Percentiles rank a stretch among this genome's conserved stretches.
phyloP scores from a whole-genome alignment of 2,888 invertebrate genomes.

The Oxystoma pomonae region DNA sequence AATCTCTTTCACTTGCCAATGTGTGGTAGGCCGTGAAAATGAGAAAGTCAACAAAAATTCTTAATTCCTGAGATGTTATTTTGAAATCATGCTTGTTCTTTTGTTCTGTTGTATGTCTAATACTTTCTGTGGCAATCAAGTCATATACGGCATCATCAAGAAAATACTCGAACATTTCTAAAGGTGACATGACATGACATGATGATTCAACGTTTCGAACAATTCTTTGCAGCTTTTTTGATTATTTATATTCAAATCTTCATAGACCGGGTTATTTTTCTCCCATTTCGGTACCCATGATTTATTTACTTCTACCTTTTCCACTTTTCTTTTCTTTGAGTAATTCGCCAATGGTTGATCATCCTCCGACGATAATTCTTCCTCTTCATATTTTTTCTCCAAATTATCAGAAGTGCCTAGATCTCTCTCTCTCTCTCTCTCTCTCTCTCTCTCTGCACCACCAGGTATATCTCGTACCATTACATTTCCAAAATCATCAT shows the following conservation, averaged over 20 bases:
- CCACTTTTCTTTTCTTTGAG: background rate
- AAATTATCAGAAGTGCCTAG: too few relatives aligned
- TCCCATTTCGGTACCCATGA: background rate
- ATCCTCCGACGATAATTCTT: too few relatives aligned
- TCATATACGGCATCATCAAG: too few relatives aligned
- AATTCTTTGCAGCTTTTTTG: background rate
- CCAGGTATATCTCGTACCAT: constrained; percentile 8
- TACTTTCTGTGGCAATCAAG: too few relatives aligned
- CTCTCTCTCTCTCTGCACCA: background rate
- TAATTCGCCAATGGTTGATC: background rate
- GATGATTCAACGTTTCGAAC: too few relatives aligned
- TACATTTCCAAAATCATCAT: constrained; percentile 17
- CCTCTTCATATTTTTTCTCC: too few relatives aligned
- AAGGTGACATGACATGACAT: too few relatives aligned
- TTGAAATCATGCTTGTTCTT: background rate
- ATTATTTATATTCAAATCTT: background rate
- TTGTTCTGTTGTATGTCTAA: background rate
- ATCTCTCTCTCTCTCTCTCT: too few relatives aligned
- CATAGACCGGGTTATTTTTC: background rate
- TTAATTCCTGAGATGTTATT: background rate
- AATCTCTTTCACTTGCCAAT: constrained; percentile 10
- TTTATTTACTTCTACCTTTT: constrained; percentile 3
- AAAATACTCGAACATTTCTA: too few relatives aligned
- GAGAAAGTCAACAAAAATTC: background rate
- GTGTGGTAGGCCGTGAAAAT: constrained; percentile 2